Evolutionary conservation across 2,113 vertebrate genomes (phyloP), one percentile per base, ranked within the genome.

Genomic region (Channa argus): DNA sequence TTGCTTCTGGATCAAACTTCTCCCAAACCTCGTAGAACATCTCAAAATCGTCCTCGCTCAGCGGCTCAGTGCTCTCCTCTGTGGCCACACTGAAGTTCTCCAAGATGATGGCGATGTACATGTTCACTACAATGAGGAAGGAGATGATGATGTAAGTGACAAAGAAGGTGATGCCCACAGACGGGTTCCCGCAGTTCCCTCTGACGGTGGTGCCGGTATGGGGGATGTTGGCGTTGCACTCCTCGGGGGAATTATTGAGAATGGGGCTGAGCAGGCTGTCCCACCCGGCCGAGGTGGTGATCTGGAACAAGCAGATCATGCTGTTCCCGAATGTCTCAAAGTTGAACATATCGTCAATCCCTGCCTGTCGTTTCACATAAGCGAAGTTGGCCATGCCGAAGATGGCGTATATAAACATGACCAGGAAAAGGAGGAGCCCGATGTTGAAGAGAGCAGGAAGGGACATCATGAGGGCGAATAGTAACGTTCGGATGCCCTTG

Each of bases 1-100:
- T 99, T 66, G 98, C 98, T 89, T 99, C 97, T 0, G 96, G 95
- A 87, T 99, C 98, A 6, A 99, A 99, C 89, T 97, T 99, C 92
- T 99, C 98, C 98, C 98, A 99, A 63, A 96, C 96, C 93, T 99
- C 98, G 8, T 99, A 99, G 92, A 99, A 99, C 98, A 99, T 99
- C 90, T 99, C 98, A 1, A 99, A 99, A 91, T 99, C 98, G 1
- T 99, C 98, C 92, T 99, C 98, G 0, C 97, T 97, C 79, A 99
- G 93, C 1, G 98, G 98, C 65, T 99, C 98, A 0, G 97, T 98
- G 94, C 98, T 99, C 89, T 99, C 98, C 92, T 99, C 98, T 0
- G 98, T 99, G 83, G 98, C 98, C 85, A 99, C 98, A 3, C 97
- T 99, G 93, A 99, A 99, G 94, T 99, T 99, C 94, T 99, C 98